Percentiles rank a stretch among this genome's conserved stretches.
Evolutionary conservation across 2,888 invertebrate species (phyloP).

Genomic region (Onchidella celtica): DNA sequence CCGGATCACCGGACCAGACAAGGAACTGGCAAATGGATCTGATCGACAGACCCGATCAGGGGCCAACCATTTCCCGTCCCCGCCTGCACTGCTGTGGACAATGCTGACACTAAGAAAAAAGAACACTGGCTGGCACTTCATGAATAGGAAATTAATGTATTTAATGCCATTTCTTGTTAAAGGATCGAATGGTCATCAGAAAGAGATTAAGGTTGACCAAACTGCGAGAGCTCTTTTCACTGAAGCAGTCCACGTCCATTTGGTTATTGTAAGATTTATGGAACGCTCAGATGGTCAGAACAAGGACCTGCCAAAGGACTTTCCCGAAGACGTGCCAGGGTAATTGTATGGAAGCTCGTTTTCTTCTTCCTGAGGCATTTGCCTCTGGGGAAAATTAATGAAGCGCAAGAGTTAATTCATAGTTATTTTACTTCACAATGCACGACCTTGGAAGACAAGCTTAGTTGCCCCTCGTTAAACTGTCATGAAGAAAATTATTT

Average conservation of each 20-base stretch:
- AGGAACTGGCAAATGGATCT: not conserved
- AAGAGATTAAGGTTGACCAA: not conserved
- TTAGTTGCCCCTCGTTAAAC: no score
- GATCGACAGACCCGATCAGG: not conserved
- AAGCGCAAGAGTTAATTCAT: not conserved
- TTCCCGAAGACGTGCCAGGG: not conserved
- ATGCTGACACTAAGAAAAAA: not conserved
- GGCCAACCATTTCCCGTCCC: not conserved
- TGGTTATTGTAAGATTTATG: not conserved
- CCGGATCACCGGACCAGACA: not conserved
- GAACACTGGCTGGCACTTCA: constrained; percentile 19
- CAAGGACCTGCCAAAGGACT: not conserved
- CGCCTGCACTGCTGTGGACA: no score
- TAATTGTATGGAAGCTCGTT: not conserved
- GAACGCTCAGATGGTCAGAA: not conserved
- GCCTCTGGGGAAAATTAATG: not conserved
- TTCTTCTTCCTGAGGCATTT: not conserved
- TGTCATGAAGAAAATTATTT: no score
- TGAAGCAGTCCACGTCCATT: not conserved
- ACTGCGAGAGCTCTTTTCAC: not conserved
- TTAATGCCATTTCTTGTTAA: not conserved
- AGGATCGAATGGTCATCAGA: constrained; percentile 6
- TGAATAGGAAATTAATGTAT: constrained; percentile 14
- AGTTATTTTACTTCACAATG: no score
- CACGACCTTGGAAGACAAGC: no score